phyloP scores from a whole-genome alignment of 2,797 vertebrate genomes.

The Loriculus beryllinus region DNA sequence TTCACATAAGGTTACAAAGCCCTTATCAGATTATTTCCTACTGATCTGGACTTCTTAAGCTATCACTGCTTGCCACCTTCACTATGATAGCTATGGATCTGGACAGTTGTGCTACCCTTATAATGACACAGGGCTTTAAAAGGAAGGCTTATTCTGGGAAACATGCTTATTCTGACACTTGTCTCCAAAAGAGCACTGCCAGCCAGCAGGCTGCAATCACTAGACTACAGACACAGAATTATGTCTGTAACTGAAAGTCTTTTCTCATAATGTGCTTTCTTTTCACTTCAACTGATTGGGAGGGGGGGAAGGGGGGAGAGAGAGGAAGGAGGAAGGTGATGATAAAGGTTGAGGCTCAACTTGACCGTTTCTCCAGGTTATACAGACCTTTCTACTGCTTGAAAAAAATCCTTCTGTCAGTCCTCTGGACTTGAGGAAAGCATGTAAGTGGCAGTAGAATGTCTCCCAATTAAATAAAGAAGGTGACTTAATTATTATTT shows the following conservation, averaged over 20 bases:
- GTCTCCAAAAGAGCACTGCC: not conserved
- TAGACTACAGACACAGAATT: not conserved
- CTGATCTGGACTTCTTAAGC: not conserved
- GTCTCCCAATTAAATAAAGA: not conserved
- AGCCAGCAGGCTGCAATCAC: not conserved
- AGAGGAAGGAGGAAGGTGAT: not conserved
- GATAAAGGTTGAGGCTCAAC: not conserved
- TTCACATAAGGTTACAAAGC: not conserved
- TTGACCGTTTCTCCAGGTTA: not conserved
- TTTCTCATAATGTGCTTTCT: not conserved
- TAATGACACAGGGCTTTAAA: not conserved
- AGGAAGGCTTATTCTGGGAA: not conserved
- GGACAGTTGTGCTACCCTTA: not conserved
- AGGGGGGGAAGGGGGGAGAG: fast-evolving
- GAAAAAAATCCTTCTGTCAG: not conserved
- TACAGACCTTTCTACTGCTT: not conserved
- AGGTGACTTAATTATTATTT: not conserved
- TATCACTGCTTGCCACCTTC: not conserved
- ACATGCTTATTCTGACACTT: not conserved
- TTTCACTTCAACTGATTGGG: not conserved
- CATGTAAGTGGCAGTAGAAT: not conserved
- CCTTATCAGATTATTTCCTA: not conserved
- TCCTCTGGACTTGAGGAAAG: not conserved
- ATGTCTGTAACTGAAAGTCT: not conserved
- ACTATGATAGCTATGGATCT: not conserved